Conservation (phyloP, 64 coral and sea anemone species). For the Actinia tenebrosa region DNA sequence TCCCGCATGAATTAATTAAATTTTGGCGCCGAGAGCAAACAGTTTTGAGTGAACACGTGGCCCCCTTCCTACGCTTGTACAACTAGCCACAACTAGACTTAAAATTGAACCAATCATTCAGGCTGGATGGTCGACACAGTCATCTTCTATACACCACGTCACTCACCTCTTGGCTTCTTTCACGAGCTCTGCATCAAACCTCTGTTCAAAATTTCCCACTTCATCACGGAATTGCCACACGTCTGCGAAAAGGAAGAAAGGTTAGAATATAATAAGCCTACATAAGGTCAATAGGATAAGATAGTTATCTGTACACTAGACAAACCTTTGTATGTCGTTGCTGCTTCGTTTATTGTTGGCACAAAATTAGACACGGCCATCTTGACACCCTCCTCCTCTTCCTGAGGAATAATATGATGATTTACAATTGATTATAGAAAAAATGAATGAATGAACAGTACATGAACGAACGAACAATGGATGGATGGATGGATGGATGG, state of each 20-base stretch:
- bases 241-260: constrained; percentile 36
- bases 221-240: constrained; percentile 97
- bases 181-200: constrained; percentile 83
- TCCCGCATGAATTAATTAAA: too few relatives aligned
- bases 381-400: constrained; percentile 94
- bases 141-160: not conserved
- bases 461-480: not conserved
- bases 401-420: constrained; percentile 32
- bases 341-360: constrained; percentile 87
- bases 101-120: too few relatives aligned
- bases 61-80: too few relatives aligned
- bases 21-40: too few relatives aligned
- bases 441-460: not conserved
- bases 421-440: too few relatives aligned
- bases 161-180: constrained; percentile 96
- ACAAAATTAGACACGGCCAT: constrained; percentile 92
- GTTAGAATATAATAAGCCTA: not conserved
- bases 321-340: constrained; percentile 87
- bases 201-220: constrained; percentile 84
- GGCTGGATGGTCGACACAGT: too few relatives aligned
- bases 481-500: not conserved
- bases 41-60: too few relatives aligned
- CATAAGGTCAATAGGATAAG: not conserved
- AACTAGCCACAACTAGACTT: too few relatives aligned
- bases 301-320: too few relatives aligned